Evolutionary conservation across 2,797 vertebrate species (phyloP), one percentile per base, ranked within the genome.

Genomic region (Halcyon smyrnensis): DNA sequence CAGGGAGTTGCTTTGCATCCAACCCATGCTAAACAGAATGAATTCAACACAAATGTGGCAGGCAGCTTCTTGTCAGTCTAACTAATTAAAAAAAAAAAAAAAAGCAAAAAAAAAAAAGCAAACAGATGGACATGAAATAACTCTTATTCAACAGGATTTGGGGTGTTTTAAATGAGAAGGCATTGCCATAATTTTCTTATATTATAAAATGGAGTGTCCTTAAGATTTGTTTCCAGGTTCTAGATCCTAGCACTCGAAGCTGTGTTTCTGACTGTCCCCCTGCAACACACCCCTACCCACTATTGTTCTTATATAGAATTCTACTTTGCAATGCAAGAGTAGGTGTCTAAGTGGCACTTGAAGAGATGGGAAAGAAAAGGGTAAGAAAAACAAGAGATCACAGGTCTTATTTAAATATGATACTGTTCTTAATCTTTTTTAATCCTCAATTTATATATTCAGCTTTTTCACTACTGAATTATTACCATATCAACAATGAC

Each of bases 81-180:
- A 87, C 69, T 93, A 93, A 94, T 96, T 95, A 74, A 94, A 95
- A 95, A 96, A 95, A 95, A 96, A 54, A 54, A 46, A 64, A 34
- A 51, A 51, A 39, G 34, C 34, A 78, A 39, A 39, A 13, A 51
- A 54, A 46, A 64, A 34, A 51, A 51, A 39, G 80, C 73, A 92
- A 94, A 94, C 95, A 97, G 95, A 97, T 95, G 95, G 91, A 94
- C 62, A 81, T 81, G 85, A 36, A 95, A 64, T 77, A 86, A 92
- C 71, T 96, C 88, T 92, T 93, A 95, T 70, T 95, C 93, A 95
- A 92, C 62, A 91, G 46, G 71, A 92, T 84, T 93, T 64, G 60
- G 54, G 10, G 60, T 0, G 0, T 53, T 87, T 43, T 36, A n/a
- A 92, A 67, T 59, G 84, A 96, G 87, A 95, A 96, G 53, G 65